These are phyloP conservation scores for Anhinga rufa DNA, from an alignment of 2,113 vertebrate genomes.

Conservation along the genomic window DNA sequence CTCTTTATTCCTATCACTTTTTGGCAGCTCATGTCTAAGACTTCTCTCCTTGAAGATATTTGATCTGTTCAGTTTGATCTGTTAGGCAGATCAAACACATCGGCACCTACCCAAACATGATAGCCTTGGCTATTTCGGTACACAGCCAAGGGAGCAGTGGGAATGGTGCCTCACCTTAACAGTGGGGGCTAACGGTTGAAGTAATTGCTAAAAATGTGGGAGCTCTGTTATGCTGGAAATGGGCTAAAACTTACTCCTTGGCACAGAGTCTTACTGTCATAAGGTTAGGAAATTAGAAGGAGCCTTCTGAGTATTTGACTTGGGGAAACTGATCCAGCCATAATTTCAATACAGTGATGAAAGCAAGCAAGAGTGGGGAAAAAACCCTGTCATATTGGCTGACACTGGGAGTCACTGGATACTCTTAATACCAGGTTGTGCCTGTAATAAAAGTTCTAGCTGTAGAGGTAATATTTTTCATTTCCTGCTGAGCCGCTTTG, in stretches of 20 bases:
- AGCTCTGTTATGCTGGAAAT: not conserved
- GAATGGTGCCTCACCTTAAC: not conserved
- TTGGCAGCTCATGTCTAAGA: not conserved
- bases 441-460: not conserved
- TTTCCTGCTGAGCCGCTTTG: not conserved
- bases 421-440: not conserved
- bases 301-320: not conserved
- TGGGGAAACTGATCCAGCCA: not conserved
- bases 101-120: not conserved
- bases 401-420: not conserved
- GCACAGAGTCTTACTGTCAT: not conserved
- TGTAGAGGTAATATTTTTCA: not conserved
- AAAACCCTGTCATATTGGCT: not conserved
- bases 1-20: not conserved
- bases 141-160: not conserved
- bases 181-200: not conserved
- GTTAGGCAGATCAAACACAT: not conserved
- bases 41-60: not conserved
- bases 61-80: not conserved
- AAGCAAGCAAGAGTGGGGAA: not conserved
- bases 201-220: not conserved
- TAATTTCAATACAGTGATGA: not conserved
- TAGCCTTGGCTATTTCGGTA: not conserved
- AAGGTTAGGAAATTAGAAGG: not conserved
- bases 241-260: not conserved